A percentile compares a stretch with the other conserved stretches of the same genome.
These are phyloP conservation scores for Corythoichthys intestinalis DNA, from an alignment of 2,113 vertebrate species.

Conservation along the genomic window DNA sequence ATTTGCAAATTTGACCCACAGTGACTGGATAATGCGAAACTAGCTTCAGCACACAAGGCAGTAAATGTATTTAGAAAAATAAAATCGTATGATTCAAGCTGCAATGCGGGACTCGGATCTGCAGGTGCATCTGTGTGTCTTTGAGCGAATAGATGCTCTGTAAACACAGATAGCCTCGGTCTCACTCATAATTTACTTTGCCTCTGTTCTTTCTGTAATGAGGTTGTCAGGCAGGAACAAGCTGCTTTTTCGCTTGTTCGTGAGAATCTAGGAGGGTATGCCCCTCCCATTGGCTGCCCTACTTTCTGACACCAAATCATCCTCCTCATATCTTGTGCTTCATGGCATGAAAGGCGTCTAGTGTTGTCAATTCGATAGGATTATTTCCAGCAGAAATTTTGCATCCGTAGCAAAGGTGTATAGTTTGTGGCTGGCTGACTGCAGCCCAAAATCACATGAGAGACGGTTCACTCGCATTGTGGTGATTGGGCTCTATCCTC, in stretches of 20 bases:
- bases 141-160: not conserved
- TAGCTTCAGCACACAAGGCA: not conserved
- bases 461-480: not conserved
- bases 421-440: not conserved
- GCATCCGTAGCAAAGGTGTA: slow-evolving; percentile 6
- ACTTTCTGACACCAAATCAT: slow-evolving; percentile 35
- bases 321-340: slow-evolving; percentile 21
- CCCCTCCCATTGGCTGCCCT: slow-evolving; percentile 36
- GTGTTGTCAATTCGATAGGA: not conserved
- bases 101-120: slow-evolving; percentile 6
- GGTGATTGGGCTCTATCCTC: not conserved
- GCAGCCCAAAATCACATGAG: not conserved
- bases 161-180: slow-evolving; percentile 13
- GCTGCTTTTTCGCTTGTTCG: not conserved
- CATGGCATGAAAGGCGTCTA: slow-evolving; percentile 2
- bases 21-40: not conserved
- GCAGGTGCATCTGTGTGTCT: slow-evolving; percentile 38
- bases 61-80: not conserved
- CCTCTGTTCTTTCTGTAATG: slow-evolving; percentile 24
- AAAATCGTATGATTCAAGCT: not conserved
- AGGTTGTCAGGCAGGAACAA: slow-evolving; percentile 15
- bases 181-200: slow-evolving; percentile 51
- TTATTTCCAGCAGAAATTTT: slow-evolving; percentile 9
- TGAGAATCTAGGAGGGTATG: not conserved
- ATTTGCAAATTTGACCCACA: not conserved